phyloP scores from a whole-genome alignment of 2,113 vertebrate species.

The Apodemus sylvaticus region DNA sequence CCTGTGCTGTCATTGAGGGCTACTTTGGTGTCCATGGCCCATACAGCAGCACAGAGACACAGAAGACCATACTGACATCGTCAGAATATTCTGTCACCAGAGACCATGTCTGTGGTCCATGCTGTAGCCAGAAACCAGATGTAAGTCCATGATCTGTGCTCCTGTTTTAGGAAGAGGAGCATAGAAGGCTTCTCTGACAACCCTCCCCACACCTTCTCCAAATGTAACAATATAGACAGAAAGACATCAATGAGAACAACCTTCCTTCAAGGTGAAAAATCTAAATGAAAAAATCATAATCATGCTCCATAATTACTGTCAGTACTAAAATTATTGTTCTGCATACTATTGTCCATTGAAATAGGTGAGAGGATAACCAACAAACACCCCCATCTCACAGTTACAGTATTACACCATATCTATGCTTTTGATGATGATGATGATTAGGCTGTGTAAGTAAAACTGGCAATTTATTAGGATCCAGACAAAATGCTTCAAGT shows the following conservation, averaged over 20 bases:
- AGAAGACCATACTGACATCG: background rate
- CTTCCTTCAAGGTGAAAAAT: background rate
- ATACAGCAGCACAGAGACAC: background rate
- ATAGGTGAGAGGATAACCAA: background rate
- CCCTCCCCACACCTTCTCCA: background rate
- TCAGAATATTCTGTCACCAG: background rate
- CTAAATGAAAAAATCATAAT: background rate
- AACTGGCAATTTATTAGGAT: background rate
- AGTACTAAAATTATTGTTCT: background rate
- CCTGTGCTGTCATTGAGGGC: background rate
- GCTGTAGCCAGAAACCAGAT: background rate
- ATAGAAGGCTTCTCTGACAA: background rate
- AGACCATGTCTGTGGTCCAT: background rate
- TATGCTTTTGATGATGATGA: background rate
- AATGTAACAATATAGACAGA: background rate
- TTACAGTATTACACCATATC: background rate
- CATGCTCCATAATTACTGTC: background rate
- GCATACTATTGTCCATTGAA: background rate
- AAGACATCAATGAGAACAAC: background rate
- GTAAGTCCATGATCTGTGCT: background rate
- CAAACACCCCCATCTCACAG: background rate
- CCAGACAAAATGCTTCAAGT: background rate
- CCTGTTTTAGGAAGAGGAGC: background rate
- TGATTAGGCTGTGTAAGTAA: background rate
- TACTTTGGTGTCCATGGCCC: background rate